phyloP scores from a whole-genome alignment of 2,888 invertebrate genomes.

The Epistrophella euchroma region DNA sequence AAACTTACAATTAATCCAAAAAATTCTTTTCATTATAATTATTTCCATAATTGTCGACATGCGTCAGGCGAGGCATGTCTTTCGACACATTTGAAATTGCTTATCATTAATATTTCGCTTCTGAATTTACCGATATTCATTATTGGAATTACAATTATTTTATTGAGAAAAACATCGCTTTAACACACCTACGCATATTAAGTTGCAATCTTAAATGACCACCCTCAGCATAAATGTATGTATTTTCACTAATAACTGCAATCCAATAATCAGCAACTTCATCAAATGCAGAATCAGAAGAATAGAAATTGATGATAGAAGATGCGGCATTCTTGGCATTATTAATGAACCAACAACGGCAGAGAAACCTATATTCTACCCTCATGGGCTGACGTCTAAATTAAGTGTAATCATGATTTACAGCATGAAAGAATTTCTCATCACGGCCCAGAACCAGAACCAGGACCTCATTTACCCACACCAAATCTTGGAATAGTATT shows the following conservation, averaged over 20 bases:
- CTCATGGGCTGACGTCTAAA: conserved; percentile 68
- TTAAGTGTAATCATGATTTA: conserved; percentile 78
- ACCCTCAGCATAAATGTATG: neutral
- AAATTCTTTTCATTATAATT: neutral
- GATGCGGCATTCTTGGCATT: conserved; percentile 34
- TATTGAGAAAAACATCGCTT: neutral
- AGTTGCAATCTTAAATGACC: conserved; percentile 7
- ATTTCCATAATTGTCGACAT: neutral
- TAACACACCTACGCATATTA: neutral
- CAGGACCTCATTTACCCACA: conserved; percentile 13
- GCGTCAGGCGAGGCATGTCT: neutral
- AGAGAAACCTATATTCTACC: conserved; percentile 38
- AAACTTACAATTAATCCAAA: too few relatives aligned
- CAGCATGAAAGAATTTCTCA: conserved; percentile 77
- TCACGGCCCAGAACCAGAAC: conserved; percentile 4
- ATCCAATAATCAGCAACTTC: conserved; percentile 47
- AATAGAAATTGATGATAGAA: conserved; percentile 44
- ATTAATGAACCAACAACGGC: conserved; percentile 59
- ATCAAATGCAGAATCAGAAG: conserved; percentile 46
- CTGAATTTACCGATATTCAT: neutral
- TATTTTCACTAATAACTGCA: conserved; percentile 41
- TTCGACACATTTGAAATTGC: neutral
- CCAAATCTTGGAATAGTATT: neutral
- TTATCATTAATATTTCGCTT: neutral
- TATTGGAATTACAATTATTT: neutral